A percentile compares a stretch with the other conserved stretches of the same genome.
Evolutionary conservation across 2,113 vertebrate species (phyloP).

Genomic region (Pseudopodoces humilis): DNA sequence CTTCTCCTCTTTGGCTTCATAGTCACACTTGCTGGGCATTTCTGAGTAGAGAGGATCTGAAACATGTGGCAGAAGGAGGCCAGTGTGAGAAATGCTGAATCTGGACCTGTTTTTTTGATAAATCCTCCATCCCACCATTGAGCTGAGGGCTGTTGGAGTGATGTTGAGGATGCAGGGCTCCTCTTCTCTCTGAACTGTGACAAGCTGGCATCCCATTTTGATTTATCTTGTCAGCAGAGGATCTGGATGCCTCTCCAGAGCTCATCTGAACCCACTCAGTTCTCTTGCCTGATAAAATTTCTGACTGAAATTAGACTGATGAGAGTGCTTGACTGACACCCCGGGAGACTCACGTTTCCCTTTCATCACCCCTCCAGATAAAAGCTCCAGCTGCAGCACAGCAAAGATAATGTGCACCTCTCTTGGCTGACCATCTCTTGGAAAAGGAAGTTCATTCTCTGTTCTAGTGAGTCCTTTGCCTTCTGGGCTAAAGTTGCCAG

Average conservation of each 20-base stretch:
- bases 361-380: not conserved
- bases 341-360: not conserved
- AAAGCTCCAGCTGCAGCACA: not conserved
- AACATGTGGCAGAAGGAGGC: not conserved
- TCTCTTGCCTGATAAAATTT: conserved; percentile 7
- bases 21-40: not conserved
- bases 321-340: conserved; percentile 3
- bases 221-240: conserved; percentile 16
- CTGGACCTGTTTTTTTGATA: not conserved
- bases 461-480: not conserved
- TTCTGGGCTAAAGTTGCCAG: not conserved
- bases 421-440: not conserved
- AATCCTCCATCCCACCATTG: not conserved
- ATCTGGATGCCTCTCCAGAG: conserved; percentile 13
- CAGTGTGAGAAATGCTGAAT: not conserved
- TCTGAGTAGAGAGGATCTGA: not conserved
- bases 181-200: not conserved
- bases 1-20: not conserved
- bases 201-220: not conserved
- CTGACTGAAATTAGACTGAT: conserved; percentile 8
- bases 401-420: not conserved
- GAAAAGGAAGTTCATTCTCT: not conserved
- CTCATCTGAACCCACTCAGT: conserved; percentile 15
- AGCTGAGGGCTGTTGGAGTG: not conserved
- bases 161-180: not conserved